Evolutionary conservation across 2,113 vertebrate genomes (phyloP), one percentile per base, ranked within the genome.

Genomic region (Tachysurus fulvidraco): DNA sequence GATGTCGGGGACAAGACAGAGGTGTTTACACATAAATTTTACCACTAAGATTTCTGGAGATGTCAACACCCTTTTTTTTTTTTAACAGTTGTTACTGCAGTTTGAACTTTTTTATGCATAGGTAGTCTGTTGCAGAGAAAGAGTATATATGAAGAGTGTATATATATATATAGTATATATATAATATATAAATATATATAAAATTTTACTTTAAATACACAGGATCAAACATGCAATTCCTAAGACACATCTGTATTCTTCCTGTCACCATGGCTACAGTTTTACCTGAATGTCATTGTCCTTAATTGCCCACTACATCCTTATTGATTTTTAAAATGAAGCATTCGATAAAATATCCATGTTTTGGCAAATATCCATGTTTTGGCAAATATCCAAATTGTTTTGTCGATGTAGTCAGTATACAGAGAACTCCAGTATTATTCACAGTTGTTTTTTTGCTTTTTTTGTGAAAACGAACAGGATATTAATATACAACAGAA

Each of bases 1-100:
- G n/a, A 74, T 73, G 85, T 86, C 78, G 81, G 79, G 54, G 19
- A 82, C 65, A 81, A 25, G 74, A 65, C 57, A 65, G 23, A 77
- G 76, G 50, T 73, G 41, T 55, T 54, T 41, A 30, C 30, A 57
- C 17, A 36, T 55, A 55, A 16, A 59, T 11, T 44, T 9, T 41
- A 69, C 65, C 19, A 44, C 50, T 52, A 25, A 28, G n/a, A 83
- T 57, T 30, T 60, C 54, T 36, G 19, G 54, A 80, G 23, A 41
- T 81, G 55, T 81, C 30, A 60, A 44, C 19, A 23, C 7, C 14
- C 11, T 13, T 67, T 67, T 30, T 71, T 10, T 41, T 16, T 19
- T 71, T 71, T 44, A 0, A 30, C 1, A 73, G 41, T 19, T 23
- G 21, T 28, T 52, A 77, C 14, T 16, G 46, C 46, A 54, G 44